Evolutionary conservation across 2,113 vertebrate genomes (phyloP).

Genomic region (Tragelaphus buxtoni): DNA sequence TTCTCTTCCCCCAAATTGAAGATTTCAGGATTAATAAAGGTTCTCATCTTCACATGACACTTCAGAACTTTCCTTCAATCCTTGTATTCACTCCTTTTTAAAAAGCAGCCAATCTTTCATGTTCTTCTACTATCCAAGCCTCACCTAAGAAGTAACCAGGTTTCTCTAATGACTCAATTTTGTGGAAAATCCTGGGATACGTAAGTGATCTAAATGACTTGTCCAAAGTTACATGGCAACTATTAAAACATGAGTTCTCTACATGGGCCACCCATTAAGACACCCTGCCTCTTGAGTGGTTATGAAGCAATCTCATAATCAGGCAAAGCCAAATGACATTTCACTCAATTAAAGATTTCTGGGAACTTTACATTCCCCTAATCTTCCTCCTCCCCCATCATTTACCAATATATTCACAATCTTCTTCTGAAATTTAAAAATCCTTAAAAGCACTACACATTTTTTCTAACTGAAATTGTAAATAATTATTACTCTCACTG

Average conservation of each 20-base stretch:
- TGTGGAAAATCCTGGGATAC: neutral
- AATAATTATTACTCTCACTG: neutral
- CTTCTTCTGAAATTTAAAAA: neutral
- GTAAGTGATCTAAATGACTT: neutral
- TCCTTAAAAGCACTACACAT: neutral
- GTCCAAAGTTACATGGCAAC: neutral
- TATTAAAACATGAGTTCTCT: neutral
- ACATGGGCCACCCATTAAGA: neutral
- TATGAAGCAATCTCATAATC: slow-evolving; percentile 1
- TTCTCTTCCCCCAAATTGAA: neutral
- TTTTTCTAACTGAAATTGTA: neutral
- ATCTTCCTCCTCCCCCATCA: neutral
- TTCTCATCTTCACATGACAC: neutral
- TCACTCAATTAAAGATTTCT: slow-evolving; percentile 32
- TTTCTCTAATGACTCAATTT: neutral
- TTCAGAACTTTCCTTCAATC: neutral
- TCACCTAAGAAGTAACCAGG: neutral
- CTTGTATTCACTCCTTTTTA: neutral
- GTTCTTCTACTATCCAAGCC: neutral
- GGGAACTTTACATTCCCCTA: neutral
- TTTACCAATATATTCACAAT: slow-evolving; percentile 15
- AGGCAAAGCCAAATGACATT: neutral
- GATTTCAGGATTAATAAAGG: neutral
- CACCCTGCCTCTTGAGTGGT: neutral
- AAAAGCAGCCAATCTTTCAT: neutral